Percentiles rank a stretch among this genome's conserved stretches.
Evolutionary conservation across 2,888 invertebrate species (phyloP).

Genomic region (Patella depressa): DNA sequence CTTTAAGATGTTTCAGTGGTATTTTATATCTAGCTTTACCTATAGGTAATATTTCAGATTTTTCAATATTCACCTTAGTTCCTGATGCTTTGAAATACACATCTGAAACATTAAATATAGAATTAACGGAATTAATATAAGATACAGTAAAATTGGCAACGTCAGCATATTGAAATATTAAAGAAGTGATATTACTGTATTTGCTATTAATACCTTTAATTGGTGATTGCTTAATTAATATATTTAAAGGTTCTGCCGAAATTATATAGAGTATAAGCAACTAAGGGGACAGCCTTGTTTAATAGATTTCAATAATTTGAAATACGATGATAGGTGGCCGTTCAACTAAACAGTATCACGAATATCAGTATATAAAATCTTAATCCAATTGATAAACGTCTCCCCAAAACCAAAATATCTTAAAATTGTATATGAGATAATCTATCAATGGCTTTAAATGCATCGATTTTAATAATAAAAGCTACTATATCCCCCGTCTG

Average conservation of each 20-base stretch:
- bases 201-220: neutral
- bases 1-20: neutral
- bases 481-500: conserved; percentile 34
- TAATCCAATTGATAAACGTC: conserved; percentile 17
- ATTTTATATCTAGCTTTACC: neutral
- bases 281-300: neutral
- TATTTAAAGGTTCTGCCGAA: neutral
- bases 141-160: neutral
- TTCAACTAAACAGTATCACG: conserved; percentile 38
- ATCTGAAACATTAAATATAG: neutral
- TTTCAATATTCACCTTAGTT: neutral
- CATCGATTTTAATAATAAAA: conserved; percentile 41
- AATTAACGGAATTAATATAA: neutral
- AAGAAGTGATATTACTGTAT: neutral
- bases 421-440: conserved; percentile 32
- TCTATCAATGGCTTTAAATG: conserved; percentile 48
- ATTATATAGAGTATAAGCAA: neutral
- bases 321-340: conserved; percentile 31
- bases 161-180: neutral
- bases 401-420: conserved; percentile 13
- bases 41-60: neutral
- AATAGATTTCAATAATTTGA: neutral
- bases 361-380: conserved; percentile 21
- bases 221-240: neutral
- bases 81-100: neutral